phyloP scores from a whole-genome alignment of 2,113 vertebrate genomes.

The Collichthys lucidus region DNA sequence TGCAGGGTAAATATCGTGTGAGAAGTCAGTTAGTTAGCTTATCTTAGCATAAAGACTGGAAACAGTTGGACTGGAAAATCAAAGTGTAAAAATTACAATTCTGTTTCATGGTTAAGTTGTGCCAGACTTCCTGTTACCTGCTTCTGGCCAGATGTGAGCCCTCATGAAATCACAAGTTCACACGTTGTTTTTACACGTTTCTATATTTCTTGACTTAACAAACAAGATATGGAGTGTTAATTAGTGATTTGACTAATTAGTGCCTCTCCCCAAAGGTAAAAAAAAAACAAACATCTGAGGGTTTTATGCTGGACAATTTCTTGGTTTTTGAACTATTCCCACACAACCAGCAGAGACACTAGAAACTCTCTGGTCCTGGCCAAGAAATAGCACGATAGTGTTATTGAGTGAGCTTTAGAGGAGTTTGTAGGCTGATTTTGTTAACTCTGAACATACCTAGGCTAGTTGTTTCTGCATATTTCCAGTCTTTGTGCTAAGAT shows the following conservation, averaged over 20 bases:
- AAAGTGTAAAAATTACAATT: not conserved
- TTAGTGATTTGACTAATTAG: too few relatives aligned
- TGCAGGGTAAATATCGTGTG: not conserved
- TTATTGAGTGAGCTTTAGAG: not conserved
- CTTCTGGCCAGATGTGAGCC: too few relatives aligned
- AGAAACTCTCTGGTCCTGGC: not conserved
- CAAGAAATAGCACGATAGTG: not conserved
- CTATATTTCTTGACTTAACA: too few relatives aligned
- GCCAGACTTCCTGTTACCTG: too few relatives aligned
- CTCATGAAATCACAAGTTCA: too few relatives aligned
- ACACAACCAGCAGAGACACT: not conserved
- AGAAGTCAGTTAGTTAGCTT: not conserved
- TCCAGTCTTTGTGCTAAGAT: not conserved
- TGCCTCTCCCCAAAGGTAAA: too few relatives aligned
- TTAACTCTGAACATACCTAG: not conserved
- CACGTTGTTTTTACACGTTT: too few relatives aligned
- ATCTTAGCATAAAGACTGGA: constrained; percentile 1
- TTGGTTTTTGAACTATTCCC: not conserved
- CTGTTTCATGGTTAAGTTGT: too few relatives aligned
- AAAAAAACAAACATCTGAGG: not conserved
- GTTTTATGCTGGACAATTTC: not conserved
- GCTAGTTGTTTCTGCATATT: not conserved
- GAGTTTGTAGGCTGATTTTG: not conserved
- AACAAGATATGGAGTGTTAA: too few relatives aligned
- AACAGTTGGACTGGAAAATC: not conserved